These are phyloP conservation scores for Morpho achilles DNA, from an alignment of 2,888 invertebrate genomes.

Conservation along the genomic window DNA sequence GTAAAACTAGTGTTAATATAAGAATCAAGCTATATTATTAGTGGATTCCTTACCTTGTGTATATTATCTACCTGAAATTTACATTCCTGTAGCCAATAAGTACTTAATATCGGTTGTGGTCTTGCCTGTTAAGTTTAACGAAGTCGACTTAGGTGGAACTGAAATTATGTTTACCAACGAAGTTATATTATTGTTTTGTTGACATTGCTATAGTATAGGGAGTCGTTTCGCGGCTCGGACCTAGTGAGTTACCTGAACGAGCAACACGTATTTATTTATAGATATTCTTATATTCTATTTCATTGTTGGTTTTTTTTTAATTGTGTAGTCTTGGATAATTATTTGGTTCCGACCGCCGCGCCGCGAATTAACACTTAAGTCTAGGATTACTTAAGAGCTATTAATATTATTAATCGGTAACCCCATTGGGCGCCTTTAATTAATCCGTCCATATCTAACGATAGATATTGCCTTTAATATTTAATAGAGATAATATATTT, in stretches of 20 bases:
- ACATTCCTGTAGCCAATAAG: constrained; percentile 77
- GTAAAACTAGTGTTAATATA: no score
- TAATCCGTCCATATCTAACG: constrained; percentile 78
- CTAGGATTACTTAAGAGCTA: constrained; percentile 57
- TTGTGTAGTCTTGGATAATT: constrained; percentile 29
- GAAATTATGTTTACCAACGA: constrained; percentile 78
- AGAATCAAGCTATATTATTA: constrained; percentile 4
- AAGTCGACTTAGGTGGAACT: constrained; percentile 72
- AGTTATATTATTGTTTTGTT: constrained; percentile 64
- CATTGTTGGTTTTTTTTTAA: constrained; percentile 67
- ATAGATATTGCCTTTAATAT: constrained; percentile 79
- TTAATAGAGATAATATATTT: constrained; percentile 79
- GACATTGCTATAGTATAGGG: constrained; percentile 54
- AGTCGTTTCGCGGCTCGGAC: constrained; percentile 50
- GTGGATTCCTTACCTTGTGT: constrained; percentile 9
- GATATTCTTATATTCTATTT: constrained; percentile 67
- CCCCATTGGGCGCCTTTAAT: constrained; percentile 75
- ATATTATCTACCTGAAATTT: constrained; percentile 15
- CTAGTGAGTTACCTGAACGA: constrained; percentile 75
- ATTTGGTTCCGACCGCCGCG: constrained; percentile 57
- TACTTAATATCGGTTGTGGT: constrained; percentile 81
- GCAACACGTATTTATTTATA: constrained; percentile 70
- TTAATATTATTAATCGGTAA: constrained; percentile 74
- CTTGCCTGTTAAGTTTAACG: constrained; percentile 79
- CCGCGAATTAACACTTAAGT: constrained; percentile 52